Evolutionary conservation across 2,113 vertebrate species (phyloP), one percentile per base, ranked within the genome.

Genomic region (Scolopax mira): DNA sequence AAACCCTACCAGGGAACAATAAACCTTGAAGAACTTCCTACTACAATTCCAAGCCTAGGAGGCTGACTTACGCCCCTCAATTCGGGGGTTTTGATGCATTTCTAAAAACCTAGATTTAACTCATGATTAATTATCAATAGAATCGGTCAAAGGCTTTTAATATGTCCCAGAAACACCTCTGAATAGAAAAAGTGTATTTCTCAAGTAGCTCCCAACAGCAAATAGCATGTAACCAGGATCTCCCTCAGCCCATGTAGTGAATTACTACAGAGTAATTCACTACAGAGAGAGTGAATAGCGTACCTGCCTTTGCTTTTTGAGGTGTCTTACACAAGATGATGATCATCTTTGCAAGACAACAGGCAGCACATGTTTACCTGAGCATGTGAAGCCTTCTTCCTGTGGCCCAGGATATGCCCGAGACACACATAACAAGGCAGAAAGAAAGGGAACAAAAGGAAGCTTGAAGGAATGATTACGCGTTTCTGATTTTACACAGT

Each of bases 391-490:
- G 37, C 11, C 10, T 48, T 61, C 67, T 72, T 16, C 64, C 62
- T 35, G 5, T 37, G 52, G 62, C 67, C 70, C 5, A 1, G 23
- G 46, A 46, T 65, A 88, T 74, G 54, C 61, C 84, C 84, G 48
- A 85, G 96, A 88, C 39, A 95, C 60, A 65, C 70, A 74, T 62
- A 93, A 95, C 88, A 93, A 81, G 81, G 86, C 94, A 96, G 86
- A 88, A 73, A 94, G 89, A 93, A 97, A 96, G 90, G 71, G 65
- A 91, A 94, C 60, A 96, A 95, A 97, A 97, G 80, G 89, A 95
- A 48, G 70, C 69, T 64, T 95, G 70, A 92, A 84, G 55, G 86
- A 85, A 97, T 98, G 98, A 98, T 98, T 97, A 98, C 98, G 97
- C 96, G 94, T 93, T 96, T 95, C 92, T 95, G 96, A 97, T 98